Conservation (phyloP, 2,888 invertebrate species). For the Tipula lateralis region DNA sequence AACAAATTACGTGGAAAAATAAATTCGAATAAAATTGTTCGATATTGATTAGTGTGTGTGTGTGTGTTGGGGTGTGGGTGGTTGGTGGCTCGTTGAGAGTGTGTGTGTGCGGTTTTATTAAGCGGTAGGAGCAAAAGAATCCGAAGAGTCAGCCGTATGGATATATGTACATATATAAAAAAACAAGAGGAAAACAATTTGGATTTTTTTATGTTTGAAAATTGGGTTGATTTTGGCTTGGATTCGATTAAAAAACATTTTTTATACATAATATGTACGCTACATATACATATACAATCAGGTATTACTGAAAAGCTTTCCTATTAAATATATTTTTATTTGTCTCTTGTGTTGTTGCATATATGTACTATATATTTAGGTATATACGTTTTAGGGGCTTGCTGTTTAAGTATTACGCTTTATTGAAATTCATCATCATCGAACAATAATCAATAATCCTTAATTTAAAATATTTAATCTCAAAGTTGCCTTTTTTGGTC, state of each 20-base stretch:
- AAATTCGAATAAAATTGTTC: conserved; percentile 28
- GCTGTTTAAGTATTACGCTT: neutral
- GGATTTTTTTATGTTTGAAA: neutral
- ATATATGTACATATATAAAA: neutral
- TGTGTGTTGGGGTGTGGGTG: neutral
- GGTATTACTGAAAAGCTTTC: neutral
- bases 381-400: neutral
- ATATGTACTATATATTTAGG: neutral
- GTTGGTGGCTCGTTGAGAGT: too few relatives aligned
- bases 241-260: neutral
- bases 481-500: neutral
- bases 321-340: neutral
- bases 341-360: neutral
- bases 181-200: neutral
- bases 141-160: neutral
- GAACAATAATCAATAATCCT: neutral
- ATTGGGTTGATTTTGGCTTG: neutral
- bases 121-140: neutral
- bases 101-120: too few relatives aligned
- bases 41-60: neutral
- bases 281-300: neutral
- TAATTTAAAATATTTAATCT: neutral
- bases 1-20: conserved; percentile 29
- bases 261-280: neutral
- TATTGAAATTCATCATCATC: neutral